A percentile compares a stretch with the other conserved stretches of the same genome.
These are phyloP conservation scores for Orthosia incerta DNA, from an alignment of 2,888 invertebrate species.

Conservation along the genomic window DNA sequence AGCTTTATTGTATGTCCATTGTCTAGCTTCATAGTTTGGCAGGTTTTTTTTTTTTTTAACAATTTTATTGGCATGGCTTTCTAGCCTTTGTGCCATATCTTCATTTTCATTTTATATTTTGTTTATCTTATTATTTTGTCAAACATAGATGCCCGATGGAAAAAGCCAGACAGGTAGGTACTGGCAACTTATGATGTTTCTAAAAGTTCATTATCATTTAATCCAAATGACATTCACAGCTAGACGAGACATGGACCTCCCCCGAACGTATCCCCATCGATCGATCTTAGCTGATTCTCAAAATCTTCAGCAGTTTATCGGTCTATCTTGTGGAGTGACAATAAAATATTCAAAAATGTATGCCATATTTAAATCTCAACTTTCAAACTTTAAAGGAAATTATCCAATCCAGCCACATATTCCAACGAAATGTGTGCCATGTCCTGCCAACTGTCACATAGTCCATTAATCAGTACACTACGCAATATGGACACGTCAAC, in stretches of 20 bases:
- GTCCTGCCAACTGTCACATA: slow-evolving; percentile 38
- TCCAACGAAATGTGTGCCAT: slow-evolving; percentile 33
- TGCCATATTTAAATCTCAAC: not conserved
- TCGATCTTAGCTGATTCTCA: too few relatives aligned
- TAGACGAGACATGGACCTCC: too few relatives aligned
- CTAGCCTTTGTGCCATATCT: too few relatives aligned
- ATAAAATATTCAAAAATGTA: too few relatives aligned
- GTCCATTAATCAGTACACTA: slow-evolving; percentile 37
- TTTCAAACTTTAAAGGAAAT: slow-evolving; percentile 12
- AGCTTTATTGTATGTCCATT: not conserved
- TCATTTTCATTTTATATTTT: too few relatives aligned
- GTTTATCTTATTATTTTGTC: too few relatives aligned
- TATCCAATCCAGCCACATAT: slow-evolving; percentile 35
- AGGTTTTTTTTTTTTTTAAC: too few relatives aligned
- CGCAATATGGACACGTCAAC: slow-evolving; percentile 39
- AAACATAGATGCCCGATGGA: not conserved
- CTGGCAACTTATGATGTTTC: not conserved
- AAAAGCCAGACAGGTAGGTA: not conserved
- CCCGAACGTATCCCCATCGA: too few relatives aligned
- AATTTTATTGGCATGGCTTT: too few relatives aligned
- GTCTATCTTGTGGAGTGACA: too few relatives aligned
- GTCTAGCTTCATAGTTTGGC: not conserved
- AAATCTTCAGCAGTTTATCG: too few relatives aligned
- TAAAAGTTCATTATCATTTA: not conserved
- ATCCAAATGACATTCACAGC: too few relatives aligned